A percentile compares a stretch with the other conserved stretches of the same genome.
These are phyloP conservation scores for Fulica atra DNA, from an alignment of 2,113 vertebrate species.

Conservation along the genomic window DNA sequence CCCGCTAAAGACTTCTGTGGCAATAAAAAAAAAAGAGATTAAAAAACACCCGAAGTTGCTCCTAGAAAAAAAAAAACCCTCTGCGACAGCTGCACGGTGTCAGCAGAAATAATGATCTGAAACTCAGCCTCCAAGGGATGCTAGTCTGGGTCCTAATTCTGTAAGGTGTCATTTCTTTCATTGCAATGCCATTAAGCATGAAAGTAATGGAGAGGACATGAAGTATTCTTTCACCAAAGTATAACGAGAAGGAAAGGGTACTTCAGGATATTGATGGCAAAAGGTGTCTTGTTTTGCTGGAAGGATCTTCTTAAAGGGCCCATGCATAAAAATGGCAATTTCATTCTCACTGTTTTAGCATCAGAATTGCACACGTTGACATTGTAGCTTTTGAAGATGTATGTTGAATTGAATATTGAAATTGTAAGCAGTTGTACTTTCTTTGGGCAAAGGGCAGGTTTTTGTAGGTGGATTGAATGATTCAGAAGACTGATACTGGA, in stretches of 20 bases:
- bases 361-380: not conserved
- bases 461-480: not conserved
- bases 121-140: slow-evolving; percentile 71
- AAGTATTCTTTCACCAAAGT: slow-evolving; percentile 30
- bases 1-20: slow-evolving; percentile 75
- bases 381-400: not conserved
- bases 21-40: slow-evolving; percentile 1
- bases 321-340: not conserved
- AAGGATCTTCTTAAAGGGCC: not conserved
- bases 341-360: not conserved
- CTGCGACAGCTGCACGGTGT: slow-evolving; percentile 82
- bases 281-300: slow-evolving; percentile 10
- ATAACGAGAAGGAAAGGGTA: not conserved
- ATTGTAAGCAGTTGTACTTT: not conserved
- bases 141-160: slow-evolving; percentile 53
- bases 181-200: slow-evolving; percentile 40
- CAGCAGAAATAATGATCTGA: slow-evolving; percentile 82
- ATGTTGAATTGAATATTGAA: not conserved
- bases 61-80: slow-evolving; percentile 39
- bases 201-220: slow-evolving; percentile 62
- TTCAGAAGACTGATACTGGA: not conserved
- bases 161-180: slow-evolving; percentile 70
- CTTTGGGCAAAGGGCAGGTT: not conserved
- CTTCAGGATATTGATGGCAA: not conserved
- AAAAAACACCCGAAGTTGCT: slow-evolving; percentile 59